These are phyloP conservation scores for Phalacrocorax pelagicus DNA, from an alignment of 2,113 vertebrate species.

Conservation along the genomic window DNA sequence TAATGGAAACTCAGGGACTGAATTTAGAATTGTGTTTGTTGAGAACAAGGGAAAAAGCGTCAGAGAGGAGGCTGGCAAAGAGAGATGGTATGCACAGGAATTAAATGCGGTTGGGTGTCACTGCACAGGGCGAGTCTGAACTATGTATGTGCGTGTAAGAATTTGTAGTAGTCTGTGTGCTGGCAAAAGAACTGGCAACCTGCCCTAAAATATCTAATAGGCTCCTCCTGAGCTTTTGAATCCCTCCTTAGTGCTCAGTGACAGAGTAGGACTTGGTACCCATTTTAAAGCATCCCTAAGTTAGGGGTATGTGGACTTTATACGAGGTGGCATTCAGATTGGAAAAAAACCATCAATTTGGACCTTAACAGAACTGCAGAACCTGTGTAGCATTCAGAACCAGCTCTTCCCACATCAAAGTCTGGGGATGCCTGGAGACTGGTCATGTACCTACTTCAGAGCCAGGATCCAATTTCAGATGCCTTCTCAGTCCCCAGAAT, in stretches of 20 bases:
- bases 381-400: neutral
- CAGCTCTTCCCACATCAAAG: neutral
- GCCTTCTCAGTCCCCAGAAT: neutral
- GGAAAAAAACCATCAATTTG: neutral
- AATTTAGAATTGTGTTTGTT: conserved; percentile 41
- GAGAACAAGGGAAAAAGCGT: conserved; percentile 21
- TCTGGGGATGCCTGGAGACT: neutral
- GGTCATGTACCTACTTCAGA: neutral
- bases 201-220: conserved; percentile 40
- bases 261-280: neutral
- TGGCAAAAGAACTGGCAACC: conserved; percentile 57
- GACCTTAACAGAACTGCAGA: neutral
- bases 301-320: neutral
- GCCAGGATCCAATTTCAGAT: neutral
- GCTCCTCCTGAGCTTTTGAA: conserved; percentile 47
- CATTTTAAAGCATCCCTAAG: neutral
- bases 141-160: conserved; percentile 59
- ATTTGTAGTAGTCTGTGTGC: conserved; percentile 58
- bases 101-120: conserved; percentile 61
- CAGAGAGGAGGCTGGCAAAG: conserved; percentile 43
- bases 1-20: conserved; percentile 45
- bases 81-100: conserved; percentile 53
- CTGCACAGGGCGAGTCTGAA: conserved; percentile 56
- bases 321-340: neutral
- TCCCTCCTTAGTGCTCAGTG: neutral